These are phyloP conservation scores for Hymenochirus boettgeri DNA, from an alignment of 2,113 vertebrate species.

Conservation along the genomic window DNA sequence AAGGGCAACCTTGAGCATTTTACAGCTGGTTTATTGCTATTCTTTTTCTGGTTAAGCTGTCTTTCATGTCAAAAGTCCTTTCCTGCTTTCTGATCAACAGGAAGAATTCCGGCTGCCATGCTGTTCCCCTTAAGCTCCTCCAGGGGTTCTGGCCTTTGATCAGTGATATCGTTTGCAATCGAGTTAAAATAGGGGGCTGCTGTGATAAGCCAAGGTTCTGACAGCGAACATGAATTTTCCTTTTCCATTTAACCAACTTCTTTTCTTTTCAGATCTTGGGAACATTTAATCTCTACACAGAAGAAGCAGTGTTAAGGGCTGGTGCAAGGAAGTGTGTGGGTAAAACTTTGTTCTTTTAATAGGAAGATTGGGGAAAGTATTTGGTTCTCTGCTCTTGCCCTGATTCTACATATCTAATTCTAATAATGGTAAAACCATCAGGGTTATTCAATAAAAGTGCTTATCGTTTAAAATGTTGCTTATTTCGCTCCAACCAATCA, in stretches of 20 bases:
- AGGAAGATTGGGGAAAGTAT: too few species aligned
- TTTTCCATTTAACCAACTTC: constrained; percentile 52
- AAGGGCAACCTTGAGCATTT: constrained; percentile 69
- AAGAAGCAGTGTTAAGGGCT: constrained; percentile 46
- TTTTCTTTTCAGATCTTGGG: constrained; percentile 61
- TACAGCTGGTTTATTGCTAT: constrained; percentile 80
- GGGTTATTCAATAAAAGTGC: too few species aligned
- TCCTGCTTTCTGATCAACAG: constrained; percentile 84
- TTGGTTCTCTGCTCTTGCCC: too few species aligned
- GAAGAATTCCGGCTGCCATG: constrained; percentile 71
- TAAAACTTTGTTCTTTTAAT: constrained; percentile 12
- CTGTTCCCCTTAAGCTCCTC: constrained; percentile 67
- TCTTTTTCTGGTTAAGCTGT: constrained; percentile 77
- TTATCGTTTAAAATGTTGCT: too few species aligned
- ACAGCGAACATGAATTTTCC: constrained; percentile 60
- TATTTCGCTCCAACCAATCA: too few species aligned
- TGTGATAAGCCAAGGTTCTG: constrained; percentile 75
- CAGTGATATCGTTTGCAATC: constrained; percentile 77
- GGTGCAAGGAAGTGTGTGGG: constrained; percentile 14
- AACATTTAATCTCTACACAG: constrained; percentile 51
- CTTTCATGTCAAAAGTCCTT: constrained; percentile 90
- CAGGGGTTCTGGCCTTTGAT: constrained; percentile 74
- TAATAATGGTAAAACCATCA: too few species aligned
- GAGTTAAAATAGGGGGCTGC: constrained; percentile 75
- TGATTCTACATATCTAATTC: too few species aligned